phyloP scores from a whole-genome alignment of 2,888 invertebrate genomes.

The Drosophila cracens region DNA sequence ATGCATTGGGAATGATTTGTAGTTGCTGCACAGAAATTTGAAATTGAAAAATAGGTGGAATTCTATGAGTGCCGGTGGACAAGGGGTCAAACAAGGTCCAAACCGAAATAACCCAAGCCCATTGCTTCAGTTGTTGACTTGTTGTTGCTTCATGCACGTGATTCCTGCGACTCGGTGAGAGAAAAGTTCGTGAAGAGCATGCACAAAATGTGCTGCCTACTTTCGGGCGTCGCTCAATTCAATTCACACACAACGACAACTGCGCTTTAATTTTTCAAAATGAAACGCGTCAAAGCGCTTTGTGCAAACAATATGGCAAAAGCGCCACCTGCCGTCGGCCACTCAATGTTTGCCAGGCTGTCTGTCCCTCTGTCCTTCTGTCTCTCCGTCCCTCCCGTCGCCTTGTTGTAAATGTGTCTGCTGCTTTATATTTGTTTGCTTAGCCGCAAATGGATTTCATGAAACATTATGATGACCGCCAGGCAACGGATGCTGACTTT shows the following conservation, averaged over 20 bases:
- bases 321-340: slow-evolving; percentile 36
- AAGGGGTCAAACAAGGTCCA: slow-evolving; percentile 29
- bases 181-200: slow-evolving; percentile 42
- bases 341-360: slow-evolving; percentile 4
- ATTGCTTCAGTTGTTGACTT: slow-evolving; percentile 18
- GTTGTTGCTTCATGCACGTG: slow-evolving; percentile 30
- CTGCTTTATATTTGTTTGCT: slow-evolving; percentile 48
- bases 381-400: neutral
- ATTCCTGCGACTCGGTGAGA: neutral
- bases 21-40: slow-evolving; percentile 75
- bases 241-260: neutral
- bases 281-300: slow-evolving; percentile 52
- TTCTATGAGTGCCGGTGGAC: slow-evolving; percentile 75
- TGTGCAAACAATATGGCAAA: slow-evolving; percentile 43
- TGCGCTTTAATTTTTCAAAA: slow-evolving; percentile 57
- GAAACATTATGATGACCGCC: slow-evolving; percentile 52
- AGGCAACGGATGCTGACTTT: slow-evolving; percentile 46
- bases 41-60: slow-evolving; percentile 81
- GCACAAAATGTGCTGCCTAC: slow-evolving; percentile 47
- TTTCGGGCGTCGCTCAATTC: slow-evolving; percentile 32
- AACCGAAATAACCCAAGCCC: slow-evolving; percentile 15
- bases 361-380: slow-evolving; percentile 7
- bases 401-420: slow-evolving; percentile 18
- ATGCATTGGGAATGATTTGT: slow-evolving; percentile 72
- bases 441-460: slow-evolving; percentile 63